These are phyloP conservation scores for Dicyrtoma fusca DNA, from an alignment of 2,888 invertebrate species.

Conservation along the genomic window DNA sequence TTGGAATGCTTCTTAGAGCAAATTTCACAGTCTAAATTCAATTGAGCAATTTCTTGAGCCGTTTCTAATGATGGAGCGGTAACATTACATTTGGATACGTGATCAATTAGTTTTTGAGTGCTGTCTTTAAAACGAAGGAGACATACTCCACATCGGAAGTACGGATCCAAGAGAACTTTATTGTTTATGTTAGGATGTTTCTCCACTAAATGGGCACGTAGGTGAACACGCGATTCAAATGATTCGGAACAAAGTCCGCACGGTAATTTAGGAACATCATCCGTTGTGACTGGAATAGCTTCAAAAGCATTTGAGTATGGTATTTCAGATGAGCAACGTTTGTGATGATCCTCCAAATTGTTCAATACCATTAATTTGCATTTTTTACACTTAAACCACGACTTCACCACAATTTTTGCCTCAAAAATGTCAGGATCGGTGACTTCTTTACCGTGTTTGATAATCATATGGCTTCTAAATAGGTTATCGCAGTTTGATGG, in stretches of 20 bases:
- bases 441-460: constrained; percentile 39
- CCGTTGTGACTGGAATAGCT: constrained; percentile 16
- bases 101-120: constrained; percentile 26
- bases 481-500: constrained; percentile 31
- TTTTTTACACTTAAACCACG: constrained; percentile 38
- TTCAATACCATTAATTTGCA: constrained; percentile 33
- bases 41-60: constrained; percentile 37
- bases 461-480: constrained; percentile 42
- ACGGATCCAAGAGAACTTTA: constrained; percentile 38
- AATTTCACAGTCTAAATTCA: constrained; percentile 39
- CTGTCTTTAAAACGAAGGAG: constrained; percentile 32
- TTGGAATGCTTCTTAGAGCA: constrained; percentile 37
- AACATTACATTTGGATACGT: constrained; percentile 24
- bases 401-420: constrained; percentile 27
- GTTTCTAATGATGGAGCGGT: constrained; percentile 29
- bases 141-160: constrained; percentile 39
- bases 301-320: constrained; percentile 33
- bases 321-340: constrained; percentile 28
- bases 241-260: constrained; percentile 33
- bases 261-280: constrained; percentile 6
- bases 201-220: constrained; percentile 36
- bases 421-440: constrained; percentile 26
- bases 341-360: constrained; percentile 37
- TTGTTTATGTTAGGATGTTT: constrained; percentile 32
- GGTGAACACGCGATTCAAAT: constrained; percentile 28